Percentiles rank a stretch among this genome's conserved stretches.
Conservation (phyloP, 2,797 vertebrate species). For the Rostrhamus sociabilis region DNA sequence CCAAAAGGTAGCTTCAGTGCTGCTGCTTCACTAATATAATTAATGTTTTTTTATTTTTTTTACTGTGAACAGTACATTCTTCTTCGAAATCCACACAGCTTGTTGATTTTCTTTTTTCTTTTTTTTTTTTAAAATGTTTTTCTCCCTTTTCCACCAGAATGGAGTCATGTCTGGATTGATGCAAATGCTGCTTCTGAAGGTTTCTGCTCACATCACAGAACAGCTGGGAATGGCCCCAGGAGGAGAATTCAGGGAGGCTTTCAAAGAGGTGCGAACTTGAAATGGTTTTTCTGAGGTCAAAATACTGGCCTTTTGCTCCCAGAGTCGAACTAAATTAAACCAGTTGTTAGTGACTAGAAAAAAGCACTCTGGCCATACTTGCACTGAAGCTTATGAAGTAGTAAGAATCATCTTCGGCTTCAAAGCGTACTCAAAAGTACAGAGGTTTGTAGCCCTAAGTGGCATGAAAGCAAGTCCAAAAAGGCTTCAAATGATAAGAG, state of each 20-base stretch:
- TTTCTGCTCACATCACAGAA: slow-evolving; percentile 97
- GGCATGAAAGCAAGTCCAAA: neutral
- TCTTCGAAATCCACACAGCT: neutral
- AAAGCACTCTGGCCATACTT: neutral
- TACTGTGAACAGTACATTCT: neutral
- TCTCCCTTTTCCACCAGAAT: slow-evolving; percentile 78
- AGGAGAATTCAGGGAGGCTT: slow-evolving; percentile 97
- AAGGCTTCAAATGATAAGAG: neutral
- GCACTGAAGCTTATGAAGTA: neutral
- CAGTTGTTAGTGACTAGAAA: neutral
- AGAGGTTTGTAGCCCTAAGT: neutral
- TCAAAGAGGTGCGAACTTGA: slow-evolving; percentile 86
- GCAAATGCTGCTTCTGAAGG: slow-evolving; percentile 98
- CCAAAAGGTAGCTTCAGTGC: neutral
- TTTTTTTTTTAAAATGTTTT: neutral
- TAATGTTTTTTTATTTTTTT: neutral
- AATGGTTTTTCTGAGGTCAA: neutral
- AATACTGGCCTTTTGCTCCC: neutral
- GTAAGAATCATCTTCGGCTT: neutral
- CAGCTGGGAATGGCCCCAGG: slow-evolving; percentile 98
- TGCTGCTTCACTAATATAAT: neutral
- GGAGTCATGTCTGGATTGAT: slow-evolving; percentile 97
- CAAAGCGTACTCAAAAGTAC: neutral
- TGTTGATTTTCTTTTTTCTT: neutral
- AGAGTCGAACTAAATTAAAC: neutral